Percentiles rank a stretch among this genome's conserved stretches.
Evolutionary conservation across 2,797 vertebrate species (phyloP).

Genomic region (Falco naumanni): DNA sequence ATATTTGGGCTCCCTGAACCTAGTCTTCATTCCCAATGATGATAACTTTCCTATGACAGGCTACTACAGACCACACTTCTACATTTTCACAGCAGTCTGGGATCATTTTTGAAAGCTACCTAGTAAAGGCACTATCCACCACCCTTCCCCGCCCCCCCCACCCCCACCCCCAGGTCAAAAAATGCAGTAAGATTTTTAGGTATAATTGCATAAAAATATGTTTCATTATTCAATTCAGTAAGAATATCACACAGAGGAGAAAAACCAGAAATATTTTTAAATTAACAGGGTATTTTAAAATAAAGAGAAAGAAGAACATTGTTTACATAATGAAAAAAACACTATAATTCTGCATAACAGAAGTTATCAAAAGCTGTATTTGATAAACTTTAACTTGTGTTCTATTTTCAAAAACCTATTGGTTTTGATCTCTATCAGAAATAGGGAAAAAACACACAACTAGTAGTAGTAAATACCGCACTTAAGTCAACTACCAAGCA

Average conservation of each 20-base stretch:
- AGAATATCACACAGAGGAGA: not conserved
- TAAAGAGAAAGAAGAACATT: not conserved
- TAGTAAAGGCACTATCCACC: not conserved
- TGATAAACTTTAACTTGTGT: not conserved
- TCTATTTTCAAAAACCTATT: not conserved
- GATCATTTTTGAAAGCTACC: not conserved
- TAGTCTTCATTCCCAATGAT: not conserved
- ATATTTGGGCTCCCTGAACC: not conserved
- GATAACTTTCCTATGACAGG: not conserved
- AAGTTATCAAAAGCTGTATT: not conserved
- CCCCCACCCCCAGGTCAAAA: not conserved
- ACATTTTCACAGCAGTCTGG: not conserved
- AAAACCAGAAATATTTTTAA: not conserved
- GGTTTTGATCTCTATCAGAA: not conserved
- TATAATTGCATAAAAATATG: not conserved
- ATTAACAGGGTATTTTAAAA: not conserved
- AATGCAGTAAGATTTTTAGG: not conserved
- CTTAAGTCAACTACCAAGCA: not conserved
- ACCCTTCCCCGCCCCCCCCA: rapidly evolving
- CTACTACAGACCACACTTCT: not conserved
- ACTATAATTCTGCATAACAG: not conserved
- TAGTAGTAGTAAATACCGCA: not conserved
- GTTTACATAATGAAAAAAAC: not conserved
- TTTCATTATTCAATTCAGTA: not conserved
- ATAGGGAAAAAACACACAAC: not conserved